Evolutionary conservation across 2,113 vertebrate species (phyloP).

Genomic region (Lagopus muta): DNA sequence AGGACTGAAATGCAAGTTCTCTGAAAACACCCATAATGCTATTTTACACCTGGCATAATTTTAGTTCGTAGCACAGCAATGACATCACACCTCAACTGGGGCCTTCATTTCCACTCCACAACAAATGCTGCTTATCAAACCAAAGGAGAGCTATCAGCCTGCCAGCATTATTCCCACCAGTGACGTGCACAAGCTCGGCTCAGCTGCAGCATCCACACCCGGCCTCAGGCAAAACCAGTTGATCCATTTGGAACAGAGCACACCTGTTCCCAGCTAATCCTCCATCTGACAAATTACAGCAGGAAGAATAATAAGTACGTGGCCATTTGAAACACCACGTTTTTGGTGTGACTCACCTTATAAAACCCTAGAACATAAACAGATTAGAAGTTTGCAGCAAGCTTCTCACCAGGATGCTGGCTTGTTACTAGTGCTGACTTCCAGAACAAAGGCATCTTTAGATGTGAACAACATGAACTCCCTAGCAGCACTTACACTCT

Average conservation of each 20-base stretch:
- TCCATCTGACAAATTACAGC: conserved; percentile 14
- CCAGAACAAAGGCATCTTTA: neutral
- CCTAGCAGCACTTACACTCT: neutral
- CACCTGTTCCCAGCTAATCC: conserved; percentile 13
- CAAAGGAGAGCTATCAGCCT: neutral
- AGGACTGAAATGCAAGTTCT: neutral
- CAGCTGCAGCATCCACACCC: neutral
- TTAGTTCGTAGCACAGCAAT: neutral
- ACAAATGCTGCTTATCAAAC: neutral
- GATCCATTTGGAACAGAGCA: neutral
- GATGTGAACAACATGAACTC: neutral
- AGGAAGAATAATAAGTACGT: neutral
- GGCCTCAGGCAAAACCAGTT: neutral
- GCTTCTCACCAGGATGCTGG: neutral
- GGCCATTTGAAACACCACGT: neutral
- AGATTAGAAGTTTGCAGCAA: conserved; percentile 9
- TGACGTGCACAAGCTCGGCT: neutral
- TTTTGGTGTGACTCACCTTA: neutral
- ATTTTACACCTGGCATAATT: neutral
- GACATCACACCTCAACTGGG: neutral
- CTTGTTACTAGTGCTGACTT: neutral
- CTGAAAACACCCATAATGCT: neutral
- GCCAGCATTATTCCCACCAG: neutral
- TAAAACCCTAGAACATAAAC: neutral
- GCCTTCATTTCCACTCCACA: neutral